Evolutionary conservation across 2,797 vertebrate genomes (phyloP).

Genomic region (Phataginus tricuspis): DNA sequence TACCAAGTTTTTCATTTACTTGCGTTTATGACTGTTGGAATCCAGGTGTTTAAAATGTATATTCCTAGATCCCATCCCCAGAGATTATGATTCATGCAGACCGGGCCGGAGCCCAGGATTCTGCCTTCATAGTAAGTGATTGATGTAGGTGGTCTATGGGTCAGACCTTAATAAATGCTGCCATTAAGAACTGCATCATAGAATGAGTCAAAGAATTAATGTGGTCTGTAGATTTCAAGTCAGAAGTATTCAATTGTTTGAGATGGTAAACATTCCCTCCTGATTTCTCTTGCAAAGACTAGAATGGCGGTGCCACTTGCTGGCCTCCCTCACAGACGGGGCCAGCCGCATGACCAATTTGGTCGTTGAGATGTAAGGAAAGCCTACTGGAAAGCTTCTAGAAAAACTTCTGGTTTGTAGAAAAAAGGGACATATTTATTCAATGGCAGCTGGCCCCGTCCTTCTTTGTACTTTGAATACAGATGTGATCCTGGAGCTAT

Average conservation of each 20-base stretch:
- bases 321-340: not conserved
- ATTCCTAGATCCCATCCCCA: not conserved
- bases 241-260: not conserved
- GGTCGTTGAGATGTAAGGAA: not conserved
- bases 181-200: not conserved
- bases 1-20: not conserved
- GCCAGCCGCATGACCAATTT: not conserved
- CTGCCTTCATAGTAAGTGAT: not conserved
- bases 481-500: not conserved
- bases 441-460: not conserved
- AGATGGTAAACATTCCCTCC: not conserved
- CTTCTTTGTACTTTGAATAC: not conserved
- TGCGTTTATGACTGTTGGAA: not conserved
- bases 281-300: not conserved
- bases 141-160: not conserved
- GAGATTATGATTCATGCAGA: not conserved
- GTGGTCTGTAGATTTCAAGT: not conserved
- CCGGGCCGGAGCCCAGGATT: not conserved
- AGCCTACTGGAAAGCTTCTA: not conserved
- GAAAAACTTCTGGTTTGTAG: not conserved
- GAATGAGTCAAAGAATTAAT: not conserved
- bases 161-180: not conserved
- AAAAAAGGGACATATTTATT: not conserved
- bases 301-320: not conserved
- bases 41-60: not conserved